Percentiles rank a stretch among this genome's conserved stretches.
Conservation (phyloP, 2,113 vertebrate genomes). For the Rousettus leschenaultii region DNA sequence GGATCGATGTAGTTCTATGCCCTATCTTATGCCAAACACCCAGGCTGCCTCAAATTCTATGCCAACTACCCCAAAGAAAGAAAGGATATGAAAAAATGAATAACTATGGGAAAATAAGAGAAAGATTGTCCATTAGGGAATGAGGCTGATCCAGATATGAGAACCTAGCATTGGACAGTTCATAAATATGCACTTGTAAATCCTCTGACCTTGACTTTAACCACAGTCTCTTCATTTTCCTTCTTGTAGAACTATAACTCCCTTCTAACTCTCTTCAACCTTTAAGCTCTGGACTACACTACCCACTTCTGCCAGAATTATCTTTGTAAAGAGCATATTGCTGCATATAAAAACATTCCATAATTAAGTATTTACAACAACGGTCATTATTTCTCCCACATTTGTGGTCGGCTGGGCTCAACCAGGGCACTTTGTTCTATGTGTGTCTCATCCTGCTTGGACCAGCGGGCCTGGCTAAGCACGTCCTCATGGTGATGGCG, state of each 20-base stretch:
- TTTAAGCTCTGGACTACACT: neutral
- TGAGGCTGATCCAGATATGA: neutral
- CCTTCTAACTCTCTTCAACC: neutral
- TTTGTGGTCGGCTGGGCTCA: neutral
- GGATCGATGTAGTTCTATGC: neutral
- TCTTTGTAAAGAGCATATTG: neutral
- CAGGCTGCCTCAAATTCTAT: neutral
- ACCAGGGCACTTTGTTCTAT: neutral
- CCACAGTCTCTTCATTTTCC: neutral
- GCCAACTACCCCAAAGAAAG: neutral
- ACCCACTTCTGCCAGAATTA: neutral
- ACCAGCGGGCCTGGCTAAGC: neutral
- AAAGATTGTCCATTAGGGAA: neutral
- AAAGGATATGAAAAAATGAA: neutral
- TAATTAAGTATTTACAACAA: neutral
- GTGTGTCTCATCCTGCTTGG: neutral
- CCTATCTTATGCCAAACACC: neutral
- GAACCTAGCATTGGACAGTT: neutral
- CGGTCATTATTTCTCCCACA: neutral
- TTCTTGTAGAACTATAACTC: neutral
- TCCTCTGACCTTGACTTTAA: neutral
- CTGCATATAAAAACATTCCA: neutral
- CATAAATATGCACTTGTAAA: neutral
- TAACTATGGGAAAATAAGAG: neutral
- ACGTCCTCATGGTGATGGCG: neutral